These are phyloP conservation scores for Brachionus rotundiformis DNA, from an alignment of 1,140 invertebrate genomes.

Conservation along the genomic window DNA sequence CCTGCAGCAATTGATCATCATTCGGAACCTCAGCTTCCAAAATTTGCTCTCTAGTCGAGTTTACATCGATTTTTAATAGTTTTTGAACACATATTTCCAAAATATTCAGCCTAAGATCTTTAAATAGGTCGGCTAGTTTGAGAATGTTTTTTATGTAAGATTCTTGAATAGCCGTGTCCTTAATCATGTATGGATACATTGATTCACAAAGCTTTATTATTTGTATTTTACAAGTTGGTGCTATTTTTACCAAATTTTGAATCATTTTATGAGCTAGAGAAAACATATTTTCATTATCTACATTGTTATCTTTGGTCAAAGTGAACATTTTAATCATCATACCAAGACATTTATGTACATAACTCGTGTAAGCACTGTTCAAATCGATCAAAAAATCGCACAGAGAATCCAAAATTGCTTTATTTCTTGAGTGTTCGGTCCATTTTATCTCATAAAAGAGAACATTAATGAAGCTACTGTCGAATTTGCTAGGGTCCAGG, in stretches of 20 bases:
- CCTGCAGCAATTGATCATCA: neutral
- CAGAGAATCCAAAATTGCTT: neutral
- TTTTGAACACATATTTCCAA: constrained; percentile 72
- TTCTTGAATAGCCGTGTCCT: constrained; percentile 66
- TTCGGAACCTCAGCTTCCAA: neutral
- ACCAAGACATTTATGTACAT: constrained; percentile 32
- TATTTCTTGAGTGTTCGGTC: neutral
- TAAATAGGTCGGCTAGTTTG: constrained; percentile 70
- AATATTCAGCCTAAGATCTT: constrained; percentile 68
- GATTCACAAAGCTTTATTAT: constrained; percentile 29
- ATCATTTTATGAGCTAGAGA: constrained; percentile 29
- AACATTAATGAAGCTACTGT: neutral
- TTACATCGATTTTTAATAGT: constrained; percentile 72
- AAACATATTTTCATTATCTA: neutral
- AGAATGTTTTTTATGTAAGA: constrained; percentile 72
- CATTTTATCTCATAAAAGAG: constrained; percentile 51
- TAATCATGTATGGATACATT: constrained; percentile 72
- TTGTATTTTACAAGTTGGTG: neutral
- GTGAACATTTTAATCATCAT: constrained; percentile 48
- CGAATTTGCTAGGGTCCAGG: constrained; percentile 27
- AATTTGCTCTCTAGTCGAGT: constrained; percentile 53
- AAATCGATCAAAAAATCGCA: constrained; percentile 26
- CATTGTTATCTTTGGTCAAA: neutral
- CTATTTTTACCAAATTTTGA: constrained; percentile 41
- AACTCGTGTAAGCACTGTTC: constrained; percentile 49